These are phyloP conservation scores for Baronia brevicornis DNA, from an alignment of 2,888 invertebrate species.

Conservation along the genomic window DNA sequence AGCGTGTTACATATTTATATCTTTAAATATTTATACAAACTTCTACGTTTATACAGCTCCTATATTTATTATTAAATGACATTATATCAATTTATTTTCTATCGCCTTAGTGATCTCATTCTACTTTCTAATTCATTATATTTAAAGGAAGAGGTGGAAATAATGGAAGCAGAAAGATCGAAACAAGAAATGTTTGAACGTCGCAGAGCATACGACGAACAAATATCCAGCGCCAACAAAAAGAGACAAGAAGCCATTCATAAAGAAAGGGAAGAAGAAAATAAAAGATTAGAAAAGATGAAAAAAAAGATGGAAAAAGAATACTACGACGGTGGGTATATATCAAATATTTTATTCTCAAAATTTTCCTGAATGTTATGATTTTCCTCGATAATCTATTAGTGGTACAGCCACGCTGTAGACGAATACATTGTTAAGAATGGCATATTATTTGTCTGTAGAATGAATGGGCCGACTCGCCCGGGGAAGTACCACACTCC, in stretches of 20 bases:
- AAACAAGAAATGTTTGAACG: slow-evolving; percentile 50
- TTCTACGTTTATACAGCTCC: too few relatives aligned
- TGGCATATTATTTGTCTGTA: too few relatives aligned
- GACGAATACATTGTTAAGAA: too few relatives aligned
- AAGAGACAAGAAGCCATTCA: slow-evolving; percentile 41
- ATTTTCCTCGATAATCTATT: too few relatives aligned
- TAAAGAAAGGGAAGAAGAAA: slow-evolving; percentile 53
- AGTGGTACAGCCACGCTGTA: too few relatives aligned
- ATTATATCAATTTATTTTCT: too few relatives aligned
- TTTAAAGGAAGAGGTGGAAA: slow-evolving; percentile 48
- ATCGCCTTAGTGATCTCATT: neutral
- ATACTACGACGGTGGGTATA: slow-evolving; percentile 47
- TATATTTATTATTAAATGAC: too few relatives aligned
- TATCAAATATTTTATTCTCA: slow-evolving; percentile 5
- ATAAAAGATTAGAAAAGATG: slow-evolving; percentile 45
- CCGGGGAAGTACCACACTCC: too few relatives aligned
- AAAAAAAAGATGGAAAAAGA: slow-evolving; percentile 59
- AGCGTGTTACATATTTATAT: too few relatives aligned
- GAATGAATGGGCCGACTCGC: too few relatives aligned
- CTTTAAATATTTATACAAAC: too few relatives aligned
- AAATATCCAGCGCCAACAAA: slow-evolving; percentile 52
- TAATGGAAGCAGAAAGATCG: slow-evolving; percentile 30
- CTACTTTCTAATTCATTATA: neutral
- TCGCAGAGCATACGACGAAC: slow-evolving; percentile 52
- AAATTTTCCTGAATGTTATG: neutral